Percentiles rank a stretch among this genome's conserved stretches.
These are phyloP conservation scores for Drosophila biarmipes DNA, from an alignment of 1,140 invertebrate species.

Conservation along the genomic window DNA sequence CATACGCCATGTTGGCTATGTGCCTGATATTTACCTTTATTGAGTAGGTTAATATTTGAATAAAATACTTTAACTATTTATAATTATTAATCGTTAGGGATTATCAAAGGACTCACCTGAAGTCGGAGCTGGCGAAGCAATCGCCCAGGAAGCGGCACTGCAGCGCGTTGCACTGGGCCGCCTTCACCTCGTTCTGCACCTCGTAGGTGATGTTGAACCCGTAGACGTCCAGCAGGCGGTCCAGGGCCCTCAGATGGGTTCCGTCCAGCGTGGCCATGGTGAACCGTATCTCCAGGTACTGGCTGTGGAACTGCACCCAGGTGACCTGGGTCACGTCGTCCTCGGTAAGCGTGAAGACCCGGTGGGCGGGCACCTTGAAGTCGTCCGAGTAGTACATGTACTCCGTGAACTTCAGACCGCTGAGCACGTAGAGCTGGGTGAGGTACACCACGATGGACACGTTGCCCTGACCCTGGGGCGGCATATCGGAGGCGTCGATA, in stretches of 20 bases:
- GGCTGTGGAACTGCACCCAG: slow-evolving; percentile 89
- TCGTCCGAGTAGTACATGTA: slow-evolving; percentile 91
- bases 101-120: slow-evolving; percentile 86
- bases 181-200: slow-evolving; percentile 86
- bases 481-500: slow-evolving; percentile 89
- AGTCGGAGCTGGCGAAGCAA: slow-evolving; percentile 90
- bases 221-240: slow-evolving; percentile 92
- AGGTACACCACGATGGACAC: slow-evolving; percentile 93
- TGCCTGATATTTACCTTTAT: too few species aligned
- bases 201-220: slow-evolving; percentile 97
- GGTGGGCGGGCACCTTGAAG: slow-evolving; percentile 87
- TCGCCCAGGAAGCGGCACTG: slow-evolving; percentile 93
- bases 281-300: slow-evolving; percentile 92
- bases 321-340: slow-evolving; percentile 89
- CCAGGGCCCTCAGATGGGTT: slow-evolving; percentile 92
- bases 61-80: too few species aligned
- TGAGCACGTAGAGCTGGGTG: slow-evolving; percentile 93
- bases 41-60: background rate
- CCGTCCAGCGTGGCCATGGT: slow-evolving; percentile 90
- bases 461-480: slow-evolving; percentile 66
- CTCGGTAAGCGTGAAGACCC: slow-evolving; percentile 86
- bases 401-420: slow-evolving; percentile 92
- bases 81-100: background rate
- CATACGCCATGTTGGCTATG: background rate
- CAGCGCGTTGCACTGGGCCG: slow-evolving; percentile 89